Base-by-base conservation (phyloP, 2,888 invertebrate species). In the Trisateles emortualis region DNA sequence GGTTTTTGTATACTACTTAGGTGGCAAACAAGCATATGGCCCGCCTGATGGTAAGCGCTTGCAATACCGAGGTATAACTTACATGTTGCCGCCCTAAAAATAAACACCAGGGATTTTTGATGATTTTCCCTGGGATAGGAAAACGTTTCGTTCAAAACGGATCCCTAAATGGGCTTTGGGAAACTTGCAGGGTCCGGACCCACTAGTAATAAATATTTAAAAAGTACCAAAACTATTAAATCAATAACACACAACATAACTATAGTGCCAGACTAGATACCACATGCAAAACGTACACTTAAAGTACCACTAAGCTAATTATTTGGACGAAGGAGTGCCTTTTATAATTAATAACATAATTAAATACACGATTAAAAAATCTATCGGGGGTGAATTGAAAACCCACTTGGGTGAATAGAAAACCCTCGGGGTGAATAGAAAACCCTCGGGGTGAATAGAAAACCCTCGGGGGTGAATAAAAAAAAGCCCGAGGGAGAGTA, bases 211-310 rank as follows among this genome's bases (percentile, higher is more conserved):
- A n/a, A n/a, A n/a, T n/a, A n/a, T n/a, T 26, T 6, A 26, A 26
- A 26, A 26, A 26, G 1, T 26, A 26, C 8, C n/a, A n/a, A n/a
- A 32, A 13, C 10, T 16, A 1, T 41, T 22, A 11, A 9, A 40
- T 13, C 36, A 57, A 54, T 52, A 50, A 56, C 44, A 60, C 17
- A 39, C 48, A 53, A 49, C 35, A 52, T 30, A 45, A 43, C 2
- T 41, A 41, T n/a, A n/a, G 2, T 33, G 40, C 16, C 29, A 38
- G 51, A 64, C 49, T 53, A 44, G 16, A 35, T 39, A 30, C 9
- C 22, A 54, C 42, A 29, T 40, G 30, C 22, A 29, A 16, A 64
- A 54, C 48, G 47, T 57, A 56, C 13, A 41, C 32, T 26, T n/a
- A 26, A 6, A 26, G 8, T 26, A 26, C 2, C 8, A 6, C 26